Evolutionary conservation across 2,113 vertebrate species (phyloP).

Genomic region (Menidia beryllina): DNA sequence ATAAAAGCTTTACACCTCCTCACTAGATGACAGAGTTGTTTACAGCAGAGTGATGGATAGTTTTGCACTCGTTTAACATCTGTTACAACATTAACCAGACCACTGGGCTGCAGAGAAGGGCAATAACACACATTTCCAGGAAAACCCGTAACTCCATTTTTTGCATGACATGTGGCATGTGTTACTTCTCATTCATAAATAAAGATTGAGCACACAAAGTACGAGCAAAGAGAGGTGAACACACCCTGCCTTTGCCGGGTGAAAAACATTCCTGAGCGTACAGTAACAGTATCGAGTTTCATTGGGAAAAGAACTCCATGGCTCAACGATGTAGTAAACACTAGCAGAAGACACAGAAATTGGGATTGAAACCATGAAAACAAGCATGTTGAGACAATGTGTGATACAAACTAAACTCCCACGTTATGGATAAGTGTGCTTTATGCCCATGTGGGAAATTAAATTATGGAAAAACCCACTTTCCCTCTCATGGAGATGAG

Average conservation of each 20-base stretch:
- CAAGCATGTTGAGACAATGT: constrained; percentile 65
- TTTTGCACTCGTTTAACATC: constrained; percentile 36
- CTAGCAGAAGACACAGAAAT: constrained; percentile 47
- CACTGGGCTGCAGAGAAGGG: constrained; percentile 6
- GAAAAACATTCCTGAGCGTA: constrained; percentile 75
- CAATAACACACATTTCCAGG: constrained; percentile 40
- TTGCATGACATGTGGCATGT: constrained; percentile 56
- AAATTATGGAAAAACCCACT: constrained; percentile 31
- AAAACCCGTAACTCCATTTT: constrained; percentile 47
- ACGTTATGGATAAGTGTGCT: constrained; percentile 25
- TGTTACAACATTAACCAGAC: constrained; percentile 42
- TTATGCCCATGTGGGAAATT: constrained; percentile 31
- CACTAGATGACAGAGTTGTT: constrained; percentile 33
- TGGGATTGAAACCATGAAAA: constrained; percentile 58
- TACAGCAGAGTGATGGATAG: constrained; percentile 35
- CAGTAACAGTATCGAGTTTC: constrained; percentile 72
- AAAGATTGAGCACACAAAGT: constrained; percentile 50
- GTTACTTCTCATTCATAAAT: constrained; percentile 72
- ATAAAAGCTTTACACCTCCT: constrained; percentile 11
- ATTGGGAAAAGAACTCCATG: constrained; percentile 49
- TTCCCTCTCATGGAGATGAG: constrained; percentile 10
- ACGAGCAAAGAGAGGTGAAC: constrained; percentile 45
- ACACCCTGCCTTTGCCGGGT: constrained; percentile 45
- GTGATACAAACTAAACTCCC: constrained; percentile 29
- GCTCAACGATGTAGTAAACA: constrained; percentile 69